These are phyloP conservation scores for Dermatemys mawii DNA, from an alignment of 2,113 vertebrate species.

Conservation along the genomic window DNA sequence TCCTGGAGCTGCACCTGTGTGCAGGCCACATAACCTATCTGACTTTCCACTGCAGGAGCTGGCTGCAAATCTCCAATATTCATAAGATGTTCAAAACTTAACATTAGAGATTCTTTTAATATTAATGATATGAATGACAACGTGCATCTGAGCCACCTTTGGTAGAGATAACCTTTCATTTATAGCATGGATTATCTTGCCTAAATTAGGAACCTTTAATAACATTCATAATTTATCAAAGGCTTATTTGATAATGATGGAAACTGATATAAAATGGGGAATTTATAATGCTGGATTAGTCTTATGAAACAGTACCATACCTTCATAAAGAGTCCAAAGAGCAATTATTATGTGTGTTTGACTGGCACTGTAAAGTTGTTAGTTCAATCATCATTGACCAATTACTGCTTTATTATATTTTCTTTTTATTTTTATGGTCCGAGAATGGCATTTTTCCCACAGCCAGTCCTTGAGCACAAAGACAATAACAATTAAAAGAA, in stretches of 20 bases:
- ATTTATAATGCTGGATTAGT: constrained; percentile 71
- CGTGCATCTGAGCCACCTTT: constrained; percentile 11
- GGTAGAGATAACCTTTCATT: constrained; percentile 39
- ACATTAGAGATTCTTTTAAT: not conserved
- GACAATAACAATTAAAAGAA: constrained; percentile 78
- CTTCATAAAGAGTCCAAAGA: constrained; percentile 81
- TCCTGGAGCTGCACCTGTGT: not conserved
- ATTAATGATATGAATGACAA: not conserved
- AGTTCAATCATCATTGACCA: constrained; percentile 76
- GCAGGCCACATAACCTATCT: not conserved
- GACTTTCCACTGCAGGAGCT: rapidly evolving
- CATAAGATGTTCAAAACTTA: not conserved
- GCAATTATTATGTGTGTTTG: constrained; percentile 74
- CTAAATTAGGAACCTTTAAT: constrained; percentile 65
- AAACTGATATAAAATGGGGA: constrained; percentile 67
- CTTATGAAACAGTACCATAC: constrained; percentile 74
- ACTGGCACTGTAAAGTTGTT: constrained; percentile 73
- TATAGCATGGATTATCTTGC: not conserved
- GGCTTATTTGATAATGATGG: constrained; percentile 40
- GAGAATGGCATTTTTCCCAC: constrained; percentile 78
- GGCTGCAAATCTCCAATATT: not conserved
- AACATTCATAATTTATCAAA: constrained; percentile 35
- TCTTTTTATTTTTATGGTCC: constrained; percentile 81
- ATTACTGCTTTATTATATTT: constrained; percentile 83
- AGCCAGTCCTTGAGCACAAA: constrained; percentile 78